Percentiles rank a stretch among this genome's conserved stretches.
These are phyloP conservation scores for Drosophila sordidula DNA, from an alignment of 2,888 invertebrate species.

Conservation along the genomic window DNA sequence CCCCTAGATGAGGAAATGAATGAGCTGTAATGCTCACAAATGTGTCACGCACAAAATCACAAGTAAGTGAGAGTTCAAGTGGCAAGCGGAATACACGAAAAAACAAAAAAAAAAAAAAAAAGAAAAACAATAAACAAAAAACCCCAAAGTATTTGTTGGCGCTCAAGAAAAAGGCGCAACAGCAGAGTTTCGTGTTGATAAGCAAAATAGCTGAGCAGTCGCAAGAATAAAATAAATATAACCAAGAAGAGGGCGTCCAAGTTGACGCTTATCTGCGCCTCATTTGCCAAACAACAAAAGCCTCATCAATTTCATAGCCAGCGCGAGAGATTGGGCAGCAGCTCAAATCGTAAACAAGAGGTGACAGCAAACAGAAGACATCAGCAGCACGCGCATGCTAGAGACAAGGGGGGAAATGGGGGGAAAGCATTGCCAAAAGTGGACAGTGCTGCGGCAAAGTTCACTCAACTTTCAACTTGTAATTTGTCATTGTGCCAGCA, in stretches of 20 bases:
- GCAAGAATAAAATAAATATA: constrained; percentile 27
- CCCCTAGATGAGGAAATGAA: constrained; percentile 27
- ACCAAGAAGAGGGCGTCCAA: constrained; percentile 64
- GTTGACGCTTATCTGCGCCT: constrained; percentile 77
- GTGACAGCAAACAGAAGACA: constrained; percentile 54
- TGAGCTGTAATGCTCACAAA: constrained; percentile 44
- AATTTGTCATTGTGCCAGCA: constrained; percentile 78
- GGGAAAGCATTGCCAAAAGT: constrained; percentile 33
- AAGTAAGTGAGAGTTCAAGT: constrained; percentile 38
- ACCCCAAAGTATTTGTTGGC: constrained; percentile 3
- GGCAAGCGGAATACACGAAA: constrained; percentile 4
- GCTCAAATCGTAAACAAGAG: constrained; percentile 43
- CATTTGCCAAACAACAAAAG: constrained; percentile 77
- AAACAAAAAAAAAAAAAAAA: constrained; percentile 1
- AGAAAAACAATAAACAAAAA: neutral
- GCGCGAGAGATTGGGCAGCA: constrained; percentile 53
- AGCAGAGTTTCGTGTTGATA: constrained; percentile 40
- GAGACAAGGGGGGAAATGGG: neutral
- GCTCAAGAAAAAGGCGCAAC: constrained; percentile 16
- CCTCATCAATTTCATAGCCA: constrained; percentile 72
- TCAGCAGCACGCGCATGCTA: constrained; percentile 25
- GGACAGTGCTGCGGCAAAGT: constrained; percentile 67
- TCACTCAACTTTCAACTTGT: constrained; percentile 80
- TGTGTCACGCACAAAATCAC: constrained; percentile 52
- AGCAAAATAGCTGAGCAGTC: constrained; percentile 35